A percentile compares a stretch with the other conserved stretches of the same genome.
These are phyloP conservation scores for Lordiphosa andalusiaca DNA, from an alignment of 2,888 invertebrate genomes.

Conservation along the genomic window DNA sequence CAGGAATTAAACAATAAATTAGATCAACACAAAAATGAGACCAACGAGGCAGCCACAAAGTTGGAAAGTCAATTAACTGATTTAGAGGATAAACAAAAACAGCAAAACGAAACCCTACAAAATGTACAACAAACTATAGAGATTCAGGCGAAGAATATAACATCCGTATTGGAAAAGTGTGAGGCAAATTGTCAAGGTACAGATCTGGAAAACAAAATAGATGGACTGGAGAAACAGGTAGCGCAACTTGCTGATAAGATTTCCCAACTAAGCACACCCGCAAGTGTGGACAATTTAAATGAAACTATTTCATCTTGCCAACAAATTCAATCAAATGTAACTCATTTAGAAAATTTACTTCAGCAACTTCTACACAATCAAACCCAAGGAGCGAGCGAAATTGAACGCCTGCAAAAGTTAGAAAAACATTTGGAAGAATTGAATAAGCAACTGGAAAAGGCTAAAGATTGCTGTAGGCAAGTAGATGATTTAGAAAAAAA, in stretches of 20 bases:
- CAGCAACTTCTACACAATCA: not conserved
- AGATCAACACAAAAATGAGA: not conserved
- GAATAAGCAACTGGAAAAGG: not conserved
- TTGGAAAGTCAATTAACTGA: constrained; percentile 17
- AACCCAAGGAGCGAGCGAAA: not conserved
- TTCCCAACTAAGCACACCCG: not conserved
- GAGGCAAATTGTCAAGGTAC: not conserved
- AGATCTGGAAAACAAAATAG: constrained; percentile 5
- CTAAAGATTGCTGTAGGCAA: constrained; percentile 17
- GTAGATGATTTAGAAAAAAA: constrained; percentile 10
- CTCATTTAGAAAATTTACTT: not conserved
- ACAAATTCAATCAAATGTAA: not conserved
- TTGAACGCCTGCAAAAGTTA: not conserved
- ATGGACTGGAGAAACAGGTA: constrained; percentile 11
- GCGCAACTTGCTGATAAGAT: not conserved
- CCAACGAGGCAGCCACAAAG: not conserved
- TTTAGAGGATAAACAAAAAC: constrained; percentile 13
- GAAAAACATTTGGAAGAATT: not conserved
- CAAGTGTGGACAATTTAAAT: not conserved
- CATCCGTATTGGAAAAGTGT: constrained; percentile 11
- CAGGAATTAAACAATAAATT: constrained; percentile 14
- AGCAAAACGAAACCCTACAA: constrained; percentile 12
- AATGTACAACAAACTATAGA: not conserved
- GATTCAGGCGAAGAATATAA: not conserved
- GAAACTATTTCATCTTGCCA: not conserved